Conservation (phyloP, 2,797 vertebrate genomes). For the Apogon hyalosoma region DNA sequence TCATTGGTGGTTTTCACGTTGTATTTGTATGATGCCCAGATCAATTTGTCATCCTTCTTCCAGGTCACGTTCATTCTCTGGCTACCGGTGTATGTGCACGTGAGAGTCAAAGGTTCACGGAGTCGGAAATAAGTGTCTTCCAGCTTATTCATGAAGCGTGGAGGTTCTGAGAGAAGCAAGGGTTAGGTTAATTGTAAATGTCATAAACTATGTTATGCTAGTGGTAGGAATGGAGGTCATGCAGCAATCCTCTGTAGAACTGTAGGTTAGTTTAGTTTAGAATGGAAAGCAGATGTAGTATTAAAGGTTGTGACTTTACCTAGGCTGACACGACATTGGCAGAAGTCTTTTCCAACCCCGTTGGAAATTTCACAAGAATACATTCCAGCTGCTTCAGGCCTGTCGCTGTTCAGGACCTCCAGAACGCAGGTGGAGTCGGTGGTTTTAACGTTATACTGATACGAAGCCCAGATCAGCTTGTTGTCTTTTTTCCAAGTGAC, state of each 20-base stretch:
- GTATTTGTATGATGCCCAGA: slow-evolving; percentile 87
- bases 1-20: slow-evolving; percentile 88
- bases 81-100: slow-evolving; percentile 86
- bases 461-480: slow-evolving; percentile 88
- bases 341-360: slow-evolving; percentile 87
- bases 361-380: slow-evolving; percentile 92
- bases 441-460: slow-evolving; percentile 73
- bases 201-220: background rate
- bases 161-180: slow-evolving; percentile 65
- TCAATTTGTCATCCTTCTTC: slow-evolving; percentile 87
- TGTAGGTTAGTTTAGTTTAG: background rate
- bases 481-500: slow-evolving; percentile 92
- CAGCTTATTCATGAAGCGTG: slow-evolving; percentile 88
- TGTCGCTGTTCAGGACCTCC: slow-evolving; percentile 86
- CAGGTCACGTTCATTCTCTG: slow-evolving; percentile 89
- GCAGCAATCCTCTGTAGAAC: background rate
- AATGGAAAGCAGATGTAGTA: slow-evolving; percentile 14
- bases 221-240: slow-evolving; percentile 17
- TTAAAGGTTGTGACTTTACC: slow-evolving; percentile 56
- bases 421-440: slow-evolving; percentile 81
- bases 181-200: slow-evolving; percentile 50
- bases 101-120: slow-evolving; percentile 85
- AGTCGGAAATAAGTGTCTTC: slow-evolving; percentile 88
- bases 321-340: slow-evolving; percentile 83
- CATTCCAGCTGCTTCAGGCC: slow-evolving; percentile 86